Evolutionary conservation across 2,113 vertebrate genomes (phyloP).

Genomic region (Oreochromis niloticus): DNA sequence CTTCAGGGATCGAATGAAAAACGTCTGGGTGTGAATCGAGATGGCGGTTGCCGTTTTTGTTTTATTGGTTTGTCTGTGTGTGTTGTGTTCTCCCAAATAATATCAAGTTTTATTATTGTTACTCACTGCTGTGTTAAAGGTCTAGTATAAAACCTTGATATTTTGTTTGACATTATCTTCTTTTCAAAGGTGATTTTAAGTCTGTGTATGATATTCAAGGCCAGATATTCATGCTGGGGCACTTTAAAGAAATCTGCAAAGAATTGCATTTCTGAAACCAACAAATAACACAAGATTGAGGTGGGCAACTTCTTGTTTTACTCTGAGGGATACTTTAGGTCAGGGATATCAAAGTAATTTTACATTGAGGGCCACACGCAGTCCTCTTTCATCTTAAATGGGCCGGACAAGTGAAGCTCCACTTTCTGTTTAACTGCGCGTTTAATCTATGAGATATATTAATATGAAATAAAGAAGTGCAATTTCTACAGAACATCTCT

Average conservation of each 20-base stretch:
- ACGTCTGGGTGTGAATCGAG: neutral
- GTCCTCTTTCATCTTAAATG: neutral
- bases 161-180: neutral
- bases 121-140: neutral
- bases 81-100: conserved; percentile 3
- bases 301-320: neutral
- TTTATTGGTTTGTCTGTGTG: neutral
- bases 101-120: neutral
- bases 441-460: neutral
- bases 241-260: neutral
- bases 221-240: neutral
- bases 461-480: neutral
- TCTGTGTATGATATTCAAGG: neutral
- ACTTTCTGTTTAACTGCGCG: neutral
- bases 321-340: neutral
- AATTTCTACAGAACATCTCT: neutral
- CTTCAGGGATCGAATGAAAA: neutral
- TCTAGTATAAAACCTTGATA: neutral
- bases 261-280: neutral
- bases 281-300: neutral
- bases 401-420: neutral
- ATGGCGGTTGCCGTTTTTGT: neutral
- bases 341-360: neutral
- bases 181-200: neutral
- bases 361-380: neutral